phyloP scores from a whole-genome alignment of 1,140 invertebrate species.

The Bombus turneri region DNA sequence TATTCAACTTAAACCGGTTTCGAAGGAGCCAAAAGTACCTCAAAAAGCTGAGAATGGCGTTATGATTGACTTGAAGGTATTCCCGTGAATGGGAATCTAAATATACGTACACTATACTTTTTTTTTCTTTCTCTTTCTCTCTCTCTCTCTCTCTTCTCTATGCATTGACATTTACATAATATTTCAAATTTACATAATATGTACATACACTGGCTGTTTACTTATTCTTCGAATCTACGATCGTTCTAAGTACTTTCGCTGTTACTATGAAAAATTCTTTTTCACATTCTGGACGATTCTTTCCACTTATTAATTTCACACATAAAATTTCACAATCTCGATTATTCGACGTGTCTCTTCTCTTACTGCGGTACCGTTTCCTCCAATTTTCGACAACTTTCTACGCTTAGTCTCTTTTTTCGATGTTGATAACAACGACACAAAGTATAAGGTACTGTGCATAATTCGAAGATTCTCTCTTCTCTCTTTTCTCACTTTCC shows the following conservation, averaged over 20 bases:
- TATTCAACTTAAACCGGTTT: slow-evolving; percentile 85
- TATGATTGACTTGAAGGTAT: slow-evolving; percentile 78
- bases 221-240: slow-evolving; percentile 1
- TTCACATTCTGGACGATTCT: background rate
- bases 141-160: background rate
- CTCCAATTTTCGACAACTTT: background rate
- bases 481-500: background rate
- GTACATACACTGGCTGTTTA: background rate
- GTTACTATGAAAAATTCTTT: background rate
- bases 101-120: slow-evolving; percentile 33
- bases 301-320: background rate
- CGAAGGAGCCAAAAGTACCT: slow-evolving; percentile 79
- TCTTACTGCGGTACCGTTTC: background rate
- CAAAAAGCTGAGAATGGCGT: slow-evolving; percentile 80
- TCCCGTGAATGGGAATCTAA: slow-evolving; percentile 62
- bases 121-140: background rate
- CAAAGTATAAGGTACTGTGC: background rate
- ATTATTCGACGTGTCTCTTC: background rate
- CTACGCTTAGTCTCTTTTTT: background rate
- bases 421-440: slow-evolving; percentile 6
- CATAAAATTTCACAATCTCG: background rate
- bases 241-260: background rate
- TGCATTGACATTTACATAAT: background rate
- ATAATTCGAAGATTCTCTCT: background rate
- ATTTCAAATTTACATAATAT: background rate